Percentiles rank a stretch among this genome's conserved stretches.
Evolutionary conservation across 23 tunicate genomes (phyloP).

Genomic region (Trididemnum miniatum): DNA sequence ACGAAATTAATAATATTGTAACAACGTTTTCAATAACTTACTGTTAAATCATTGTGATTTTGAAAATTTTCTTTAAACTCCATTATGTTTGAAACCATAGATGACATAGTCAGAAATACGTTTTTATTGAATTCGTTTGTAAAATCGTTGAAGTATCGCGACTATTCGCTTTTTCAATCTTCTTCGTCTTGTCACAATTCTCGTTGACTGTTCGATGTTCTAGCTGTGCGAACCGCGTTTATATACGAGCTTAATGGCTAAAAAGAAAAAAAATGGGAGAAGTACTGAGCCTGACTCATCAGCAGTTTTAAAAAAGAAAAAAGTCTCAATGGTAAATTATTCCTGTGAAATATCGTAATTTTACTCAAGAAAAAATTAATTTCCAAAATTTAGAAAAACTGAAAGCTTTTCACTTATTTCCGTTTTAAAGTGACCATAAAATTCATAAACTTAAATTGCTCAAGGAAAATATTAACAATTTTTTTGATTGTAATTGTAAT

Average conservation of each 20-base stretch:
- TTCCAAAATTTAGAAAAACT: no score
- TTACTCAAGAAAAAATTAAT: no score
- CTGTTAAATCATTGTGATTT: slow-evolving; percentile 13
- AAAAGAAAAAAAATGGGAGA: slow-evolving; percentile 12
- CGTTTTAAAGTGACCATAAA: no score
- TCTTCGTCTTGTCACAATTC: not conserved
- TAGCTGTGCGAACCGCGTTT: not conserved
- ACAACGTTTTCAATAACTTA: slow-evolving; percentile 7
- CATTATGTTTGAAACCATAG: slow-evolving; percentile 22
- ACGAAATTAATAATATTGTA: not conserved
- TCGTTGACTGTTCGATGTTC: not conserved
- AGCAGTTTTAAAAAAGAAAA: no score
- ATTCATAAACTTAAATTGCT: no score
- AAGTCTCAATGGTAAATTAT: no score
- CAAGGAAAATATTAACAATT: no score
- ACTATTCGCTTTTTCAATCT: not conserved
- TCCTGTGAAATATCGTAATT: no score
- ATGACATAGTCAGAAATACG: slow-evolving; percentile 5
- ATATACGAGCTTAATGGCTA: not conserved
- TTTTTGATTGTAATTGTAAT: no score
- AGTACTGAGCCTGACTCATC: no score
- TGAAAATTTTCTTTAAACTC: slow-evolving; percentile 33
- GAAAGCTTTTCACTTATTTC: no score
- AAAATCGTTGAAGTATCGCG: not conserved
- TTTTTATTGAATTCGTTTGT: not conserved